Conservation (phyloP, 2,113 vertebrate genomes). For the Nipponia nippon region DNA sequence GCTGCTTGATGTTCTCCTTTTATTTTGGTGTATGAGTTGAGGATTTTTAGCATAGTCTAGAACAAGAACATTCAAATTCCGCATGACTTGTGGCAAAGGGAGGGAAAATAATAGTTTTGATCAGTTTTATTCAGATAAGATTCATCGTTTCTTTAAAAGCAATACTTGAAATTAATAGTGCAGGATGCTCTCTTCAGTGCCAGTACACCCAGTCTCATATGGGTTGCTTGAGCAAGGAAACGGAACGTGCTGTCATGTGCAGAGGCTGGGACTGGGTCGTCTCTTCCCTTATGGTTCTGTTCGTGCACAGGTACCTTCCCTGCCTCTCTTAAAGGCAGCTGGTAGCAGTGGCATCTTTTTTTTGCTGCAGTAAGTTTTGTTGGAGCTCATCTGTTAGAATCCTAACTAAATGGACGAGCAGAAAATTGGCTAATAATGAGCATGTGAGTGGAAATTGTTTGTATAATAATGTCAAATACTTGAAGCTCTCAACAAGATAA, state of each 20-base stretch:
- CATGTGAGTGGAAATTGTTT: not conserved
- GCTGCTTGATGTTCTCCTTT: not conserved
- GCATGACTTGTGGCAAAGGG: not conserved
- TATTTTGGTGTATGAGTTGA: not conserved
- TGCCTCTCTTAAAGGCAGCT: not conserved
- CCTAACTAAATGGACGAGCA: not conserved
- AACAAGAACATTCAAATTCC: not conserved
- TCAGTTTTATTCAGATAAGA: not conserved
- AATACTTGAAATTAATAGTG: not conserved
- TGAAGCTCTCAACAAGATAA: not conserved
- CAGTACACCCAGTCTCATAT: not conserved
- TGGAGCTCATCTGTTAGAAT: not conserved
- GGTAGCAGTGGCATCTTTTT: not conserved
- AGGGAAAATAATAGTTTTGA: not conserved
- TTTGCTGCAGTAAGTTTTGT: not conserved
- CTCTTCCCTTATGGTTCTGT: not conserved
- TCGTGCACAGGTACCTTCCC: not conserved
- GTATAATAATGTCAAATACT: not conserved
- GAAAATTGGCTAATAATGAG: not conserved
- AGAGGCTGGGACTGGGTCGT: not conserved
- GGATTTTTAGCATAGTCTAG: not conserved
- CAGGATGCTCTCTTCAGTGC: not conserved
- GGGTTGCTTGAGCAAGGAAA: not conserved
- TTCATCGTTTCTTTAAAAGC: not conserved
- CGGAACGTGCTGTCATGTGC: fast-evolving